Percentiles rank a stretch among this genome's conserved stretches.
Conservation (phyloP, 2,113 vertebrate genomes). For the Amblyornis subalaris region DNA sequence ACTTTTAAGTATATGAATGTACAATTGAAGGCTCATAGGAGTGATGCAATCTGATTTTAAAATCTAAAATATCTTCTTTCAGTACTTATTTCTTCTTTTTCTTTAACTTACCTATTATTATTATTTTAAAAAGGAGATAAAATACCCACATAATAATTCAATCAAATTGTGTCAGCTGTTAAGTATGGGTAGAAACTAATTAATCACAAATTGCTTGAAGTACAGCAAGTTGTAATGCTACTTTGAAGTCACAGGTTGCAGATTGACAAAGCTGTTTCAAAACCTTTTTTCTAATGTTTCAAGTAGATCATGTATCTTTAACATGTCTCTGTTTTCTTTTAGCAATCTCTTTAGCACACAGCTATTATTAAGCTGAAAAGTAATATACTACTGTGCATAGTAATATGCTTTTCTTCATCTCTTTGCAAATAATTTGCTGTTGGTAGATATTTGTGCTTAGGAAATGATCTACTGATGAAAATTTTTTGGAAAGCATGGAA, state of each 20-base stretch:
- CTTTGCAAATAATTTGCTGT: background rate
- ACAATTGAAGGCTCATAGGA: background rate
- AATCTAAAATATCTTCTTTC: background rate
- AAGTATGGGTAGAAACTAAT: background rate
- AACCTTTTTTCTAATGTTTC: background rate
- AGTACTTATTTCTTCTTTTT: background rate
- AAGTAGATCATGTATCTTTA: background rate
- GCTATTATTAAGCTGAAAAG: background rate
- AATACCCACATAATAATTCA: fast-evolving
- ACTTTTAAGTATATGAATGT: background rate
- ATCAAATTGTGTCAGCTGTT: background rate
- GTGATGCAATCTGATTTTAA: background rate
- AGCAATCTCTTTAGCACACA: background rate
- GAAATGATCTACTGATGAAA: background rate
- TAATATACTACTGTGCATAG: background rate
- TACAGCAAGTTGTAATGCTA: background rate
- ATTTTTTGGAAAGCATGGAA: background rate
- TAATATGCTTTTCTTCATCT: background rate
- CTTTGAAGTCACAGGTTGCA: background rate
- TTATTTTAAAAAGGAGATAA: background rate
- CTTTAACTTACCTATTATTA: background rate
- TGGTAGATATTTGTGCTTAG: background rate
- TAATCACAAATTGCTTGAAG: background rate
- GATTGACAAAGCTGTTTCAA: background rate
- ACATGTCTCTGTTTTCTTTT: background rate